These are phyloP conservation scores for Agonopterix subpropinquella DNA, from an alignment of 2,888 invertebrate genomes.

Conservation along the genomic window DNA sequence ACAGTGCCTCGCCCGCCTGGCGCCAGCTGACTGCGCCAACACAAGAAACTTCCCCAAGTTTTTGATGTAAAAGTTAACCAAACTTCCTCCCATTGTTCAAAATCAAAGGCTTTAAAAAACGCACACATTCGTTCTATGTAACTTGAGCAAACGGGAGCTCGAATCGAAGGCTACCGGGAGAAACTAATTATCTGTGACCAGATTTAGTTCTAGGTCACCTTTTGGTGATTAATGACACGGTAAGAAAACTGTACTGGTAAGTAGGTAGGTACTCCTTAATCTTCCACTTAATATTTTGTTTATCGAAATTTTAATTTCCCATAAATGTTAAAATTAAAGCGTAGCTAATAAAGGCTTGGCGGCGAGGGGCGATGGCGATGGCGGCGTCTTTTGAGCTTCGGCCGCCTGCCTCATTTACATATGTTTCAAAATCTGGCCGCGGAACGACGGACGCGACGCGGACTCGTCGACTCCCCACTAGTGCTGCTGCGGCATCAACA, in stretches of 20 bases:
- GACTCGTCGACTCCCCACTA: slow-evolving; percentile 38
- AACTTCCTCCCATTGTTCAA: neutral
- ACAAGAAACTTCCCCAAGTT: too few species aligned
- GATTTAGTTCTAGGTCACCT: neutral
- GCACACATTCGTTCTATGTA: neutral
- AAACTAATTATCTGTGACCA: neutral
- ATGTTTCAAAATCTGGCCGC: slow-evolving; percentile 61
- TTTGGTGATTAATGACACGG: neutral
- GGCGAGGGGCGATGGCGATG: slow-evolving; percentile 34
- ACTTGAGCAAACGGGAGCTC: neutral
- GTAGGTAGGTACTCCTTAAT: slow-evolving; percentile 7
- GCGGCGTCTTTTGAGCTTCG: slow-evolving; percentile 45
- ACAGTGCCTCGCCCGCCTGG: slow-evolving; percentile 36
- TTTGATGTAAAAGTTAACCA: too few species aligned
- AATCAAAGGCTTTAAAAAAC: neutral
- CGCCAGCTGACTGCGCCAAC: slow-evolving; percentile 21
- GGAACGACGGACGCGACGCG: slow-evolving; percentile 28
- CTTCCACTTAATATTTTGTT: slow-evolving; percentile 34
- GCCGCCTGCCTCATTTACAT: slow-evolving; percentile 55
- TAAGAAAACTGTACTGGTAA: neutral
- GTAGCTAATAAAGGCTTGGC: slow-evolving; percentile 49
- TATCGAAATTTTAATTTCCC: slow-evolving; percentile 29
- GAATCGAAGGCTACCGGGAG: neutral
- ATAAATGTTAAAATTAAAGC: slow-evolving; percentile 44
- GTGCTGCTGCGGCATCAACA: slow-evolving; percentile 31